Evolutionary conservation across 2,888 invertebrate genomes (phyloP).

Genomic region (Epinotia brunnichana): DNA sequence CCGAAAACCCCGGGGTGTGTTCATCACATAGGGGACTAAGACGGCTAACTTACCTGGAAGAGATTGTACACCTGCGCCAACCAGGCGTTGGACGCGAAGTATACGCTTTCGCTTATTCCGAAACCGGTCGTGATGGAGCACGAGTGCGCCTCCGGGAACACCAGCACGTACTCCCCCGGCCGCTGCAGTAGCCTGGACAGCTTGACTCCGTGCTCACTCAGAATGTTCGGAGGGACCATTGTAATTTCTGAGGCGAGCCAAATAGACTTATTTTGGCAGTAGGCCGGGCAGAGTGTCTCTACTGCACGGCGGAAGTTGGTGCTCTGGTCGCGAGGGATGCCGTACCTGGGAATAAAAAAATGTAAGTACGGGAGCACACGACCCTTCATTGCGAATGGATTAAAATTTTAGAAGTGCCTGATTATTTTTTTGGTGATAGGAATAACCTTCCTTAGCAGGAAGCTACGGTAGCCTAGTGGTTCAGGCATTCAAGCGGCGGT

Average conservation of each 20-base stretch:
- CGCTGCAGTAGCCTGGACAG: constrained; percentile 91
- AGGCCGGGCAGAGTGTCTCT: constrained; percentile 89
- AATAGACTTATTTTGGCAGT: constrained; percentile 91
- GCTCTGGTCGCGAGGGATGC: constrained; percentile 91
- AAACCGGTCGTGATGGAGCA: constrained; percentile 95
- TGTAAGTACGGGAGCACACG: too few relatives aligned
- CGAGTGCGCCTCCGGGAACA: constrained; percentile 93
- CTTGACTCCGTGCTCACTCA: constrained; percentile 90
- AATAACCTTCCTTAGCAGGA: too few relatives aligned
- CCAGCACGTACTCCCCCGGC: constrained; percentile 94
- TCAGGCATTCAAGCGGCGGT: too few relatives aligned
- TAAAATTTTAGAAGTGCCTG: too few relatives aligned
- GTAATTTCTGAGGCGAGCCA: constrained; percentile 96
- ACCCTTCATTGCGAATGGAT: too few relatives aligned
- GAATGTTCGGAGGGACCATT: constrained; percentile 93
- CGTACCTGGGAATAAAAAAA: constrained; percentile 88
- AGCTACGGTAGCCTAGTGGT: too few relatives aligned
- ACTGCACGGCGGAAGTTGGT: constrained; percentile 89
- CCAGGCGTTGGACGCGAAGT: constrained; percentile 93
- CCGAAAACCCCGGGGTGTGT: too few relatives aligned
- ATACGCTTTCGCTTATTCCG: constrained; percentile 95
- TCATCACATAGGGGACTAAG: too few relatives aligned
- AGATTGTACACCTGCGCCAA: constrained; percentile 87
- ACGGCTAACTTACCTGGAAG: constrained; percentile 85
- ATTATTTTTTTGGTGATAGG: too few relatives aligned